Evolutionary conservation across 1,140 invertebrate species (phyloP), one percentile per base, ranked within the genome.

Genomic region (Polyergus mexicanus): DNA sequence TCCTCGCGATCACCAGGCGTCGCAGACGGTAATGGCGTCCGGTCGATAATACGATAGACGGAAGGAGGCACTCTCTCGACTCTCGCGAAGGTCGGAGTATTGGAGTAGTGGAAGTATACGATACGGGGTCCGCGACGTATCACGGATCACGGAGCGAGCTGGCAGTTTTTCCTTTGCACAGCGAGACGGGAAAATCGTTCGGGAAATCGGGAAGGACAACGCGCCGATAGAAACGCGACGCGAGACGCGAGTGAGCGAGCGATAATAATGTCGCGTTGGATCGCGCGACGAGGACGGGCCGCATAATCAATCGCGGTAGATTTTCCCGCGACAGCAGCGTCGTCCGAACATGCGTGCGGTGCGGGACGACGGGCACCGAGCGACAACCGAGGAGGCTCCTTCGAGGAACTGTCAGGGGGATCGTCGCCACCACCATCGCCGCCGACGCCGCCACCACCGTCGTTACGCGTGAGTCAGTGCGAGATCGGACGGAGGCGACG

Each of bases 21-120:
- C 85, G 63, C 1, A 3, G 1, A 1, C 44, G 32, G 11, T 90
- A 68, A 92, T 91, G 91, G 90, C 93, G 92, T 92, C 87, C 92
- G 91, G 92, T 93, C 93, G 92, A 94, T 94, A 94, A 92, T 51
- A 77, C 87, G 74, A 68, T 84, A 84, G 71, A 78, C 69, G 85
- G 87, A 85, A 85, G 83, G 71, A 87, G 87, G 85, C 72, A 78
- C 85, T 86, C 72, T 86, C 81, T 84, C 88, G 75, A 4, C 4
- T 35, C 75, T 68, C 81, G 58, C 81, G 58, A 44, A 22, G 7
- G 41, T 16, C 80, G 72, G 13, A 63, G 22, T 80, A 35, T 76
- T 68, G 84, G 75, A 86, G 84, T 69, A 47, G 11, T 13, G 44
- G 7, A 16, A 7, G 44, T 47, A 47, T 4, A 47, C 44, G 41